Base-by-base conservation (phyloP, 2,113 vertebrate species). In the Rousettus leschenaultii region DNA sequence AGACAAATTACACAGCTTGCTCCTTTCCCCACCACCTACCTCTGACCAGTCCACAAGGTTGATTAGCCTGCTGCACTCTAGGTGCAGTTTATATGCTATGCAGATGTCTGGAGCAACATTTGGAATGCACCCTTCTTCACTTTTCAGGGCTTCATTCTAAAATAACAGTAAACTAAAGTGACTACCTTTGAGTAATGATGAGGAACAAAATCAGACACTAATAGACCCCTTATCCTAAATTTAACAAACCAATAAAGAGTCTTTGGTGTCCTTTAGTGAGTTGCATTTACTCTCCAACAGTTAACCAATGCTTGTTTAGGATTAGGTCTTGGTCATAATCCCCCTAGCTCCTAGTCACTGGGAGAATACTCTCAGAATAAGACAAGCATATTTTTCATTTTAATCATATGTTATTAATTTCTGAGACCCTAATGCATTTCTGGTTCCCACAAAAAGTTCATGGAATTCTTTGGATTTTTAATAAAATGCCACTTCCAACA, bases 41-140 rank as follows among this genome's bases (percentile, higher is more conserved):
- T 99, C 99, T 26, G 99, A 98, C 99, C 99, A 99, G 98, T 99
- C 99, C 59, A 99, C 99, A 0, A 99, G 99, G 98, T 99, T 99
- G 8, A 99, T 99, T 0, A 99, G 98, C 95, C 99, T 98, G 95
- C 99, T 99, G 63, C 99, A 99, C 96, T 99, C 99, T 89, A 99
- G 98, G 94, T 99, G 99, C 70, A 99, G 99, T 94, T 99, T 99
- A 95, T 99, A 99, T 1, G 96, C 99, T 21, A 99, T 99, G 98
- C 99, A 99, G 97, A 99, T 99, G 93, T 99, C 99, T 16, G 99
- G 99, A 71, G 99, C 99, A 6, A 98, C 96, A 3, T 98, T 99
- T 28, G 99, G 99, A 93, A 99, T 99, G 13, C 98, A 96, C 30
- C 99, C 99, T 77, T 98, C 98, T 30, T 99, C 99, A 1, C 98